Percentiles rank a stretch among this genome's conserved stretches.
Conservation (phyloP, 2,888 invertebrate species). For the Aspidiotus rigidus region DNA sequence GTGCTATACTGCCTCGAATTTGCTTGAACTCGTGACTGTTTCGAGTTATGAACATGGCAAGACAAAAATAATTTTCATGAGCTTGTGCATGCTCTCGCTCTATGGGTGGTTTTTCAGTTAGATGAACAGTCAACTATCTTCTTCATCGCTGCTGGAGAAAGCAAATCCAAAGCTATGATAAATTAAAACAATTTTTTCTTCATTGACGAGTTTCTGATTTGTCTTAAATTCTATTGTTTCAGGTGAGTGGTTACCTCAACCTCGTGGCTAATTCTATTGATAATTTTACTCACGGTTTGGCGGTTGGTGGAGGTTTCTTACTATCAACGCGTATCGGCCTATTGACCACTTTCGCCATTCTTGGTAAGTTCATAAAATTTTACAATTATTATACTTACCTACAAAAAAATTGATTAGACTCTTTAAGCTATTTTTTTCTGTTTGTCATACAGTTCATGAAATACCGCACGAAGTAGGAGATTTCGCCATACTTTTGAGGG, state of each 20-base stretch:
- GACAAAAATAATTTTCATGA: too few relatives aligned
- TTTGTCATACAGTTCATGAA: slow-evolving; percentile 62
- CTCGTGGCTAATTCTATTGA: slow-evolving; percentile 93
- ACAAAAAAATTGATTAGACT: too few relatives aligned
- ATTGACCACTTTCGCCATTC: slow-evolving; percentile 83
- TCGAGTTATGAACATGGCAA: too few relatives aligned
- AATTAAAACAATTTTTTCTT: not conserved
- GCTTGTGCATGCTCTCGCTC: too few relatives aligned
- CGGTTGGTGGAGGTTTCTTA: slow-evolving; percentile 93
- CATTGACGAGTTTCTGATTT: not conserved
- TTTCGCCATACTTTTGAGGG: slow-evolving; percentile 86
- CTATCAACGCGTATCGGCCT: slow-evolving; percentile 82
- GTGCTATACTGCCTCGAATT: too few relatives aligned
- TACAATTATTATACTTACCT: not conserved
- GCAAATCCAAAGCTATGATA: too few relatives aligned
- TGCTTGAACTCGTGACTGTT: too few relatives aligned
- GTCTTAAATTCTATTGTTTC: slow-evolving; percentile 38
- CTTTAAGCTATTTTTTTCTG: not conserved
- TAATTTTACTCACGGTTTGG: slow-evolving; percentile 96
- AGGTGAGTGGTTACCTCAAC: slow-evolving; percentile 87
- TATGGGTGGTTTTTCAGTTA: too few relatives aligned
- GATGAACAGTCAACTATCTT: too few relatives aligned
- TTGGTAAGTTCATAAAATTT: slow-evolving; percentile 37
- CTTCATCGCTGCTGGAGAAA: too few relatives aligned
- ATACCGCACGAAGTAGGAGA: slow-evolving; percentile 99